Base-by-base conservation (phyloP, 2,113 vertebrate species). In the Erythrocercus mccallii region DNA sequence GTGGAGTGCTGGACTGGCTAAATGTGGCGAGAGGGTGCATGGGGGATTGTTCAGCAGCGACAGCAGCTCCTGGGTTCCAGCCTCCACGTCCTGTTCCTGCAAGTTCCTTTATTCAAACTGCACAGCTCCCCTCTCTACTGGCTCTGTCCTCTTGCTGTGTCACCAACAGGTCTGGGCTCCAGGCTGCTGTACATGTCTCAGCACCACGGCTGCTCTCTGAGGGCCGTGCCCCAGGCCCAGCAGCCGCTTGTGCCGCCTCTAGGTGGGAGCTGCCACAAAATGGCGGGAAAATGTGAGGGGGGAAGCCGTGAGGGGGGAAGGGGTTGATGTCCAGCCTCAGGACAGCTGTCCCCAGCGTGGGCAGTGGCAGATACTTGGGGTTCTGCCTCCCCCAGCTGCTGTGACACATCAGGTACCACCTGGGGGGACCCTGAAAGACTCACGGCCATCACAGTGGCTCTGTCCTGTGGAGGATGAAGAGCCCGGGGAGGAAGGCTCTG, bases 401-500 rank as follows among this genome's bases (percentile, higher is more conserved):
- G 15, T 53, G 44, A 20, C 48, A 22, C 4, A 6, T 60, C 1
- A 0, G 20, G 30, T 69, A 42, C 47, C 21, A 51, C 12, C 23
- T 31, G 20, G 25, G 19, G 18, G 10, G 28, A 40, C 31, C 11
- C 21, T 37, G 27, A 27, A 40, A 47, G 35, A 31, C 37, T 45
- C 0, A 0, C 58, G 62, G 58, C 56, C 31, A 2, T 50, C 8
- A 0, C 0, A 3, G 47, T 33, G 60, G 12, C 53, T 48, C 47
- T 4, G 33, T 42, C 33, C 47, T 66, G 47, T 0, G 1, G 53
- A 78, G 21, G 64, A 33, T 12, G 56, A 81, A 37, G 18, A 35
- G 33, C 24, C 0, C 0, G 0, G 8, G 17, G 21, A 62, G 27
- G 73, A 71, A 50, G 38, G 31, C 18, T 51, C 56, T 3, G 15